Percentiles rank a stretch among this genome's conserved stretches.
phyloP scores from a whole-genome alignment of 2,888 invertebrate genomes.

The Drosophila buzzatii region DNA sequence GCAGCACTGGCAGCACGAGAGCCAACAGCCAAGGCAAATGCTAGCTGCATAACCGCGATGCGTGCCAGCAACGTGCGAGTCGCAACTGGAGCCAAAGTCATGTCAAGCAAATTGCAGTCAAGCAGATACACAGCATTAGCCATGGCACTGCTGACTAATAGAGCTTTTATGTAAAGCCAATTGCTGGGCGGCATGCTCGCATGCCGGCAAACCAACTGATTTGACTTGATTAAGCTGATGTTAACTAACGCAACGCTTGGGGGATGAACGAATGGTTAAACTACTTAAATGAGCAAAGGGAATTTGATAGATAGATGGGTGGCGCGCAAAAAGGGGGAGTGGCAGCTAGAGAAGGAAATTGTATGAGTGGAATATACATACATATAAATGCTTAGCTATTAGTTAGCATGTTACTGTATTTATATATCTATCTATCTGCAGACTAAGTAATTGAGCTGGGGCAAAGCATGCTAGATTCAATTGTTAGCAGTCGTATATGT shows the following conservation, averaged over 20 bases:
- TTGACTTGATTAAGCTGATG: not conserved
- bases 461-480: not conserved
- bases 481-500: not conserved
- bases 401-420: not conserved
- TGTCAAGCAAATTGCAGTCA: not conserved
- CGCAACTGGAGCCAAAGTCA: constrained; percentile 9
- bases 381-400: not conserved
- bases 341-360: accelerated
- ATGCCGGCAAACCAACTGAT: not conserved
- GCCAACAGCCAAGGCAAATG: constrained; percentile 1
- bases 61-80: constrained; percentile 34
- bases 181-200: not conserved
- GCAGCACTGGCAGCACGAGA: not conserved
- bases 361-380: not conserved
- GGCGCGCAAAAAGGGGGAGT: not conserved
- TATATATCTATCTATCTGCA: not conserved
- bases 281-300: not conserved
- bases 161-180: constrained; percentile 4
- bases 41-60: constrained; percentile 30
- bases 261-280: not conserved
- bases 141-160: not conserved
- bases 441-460: not conserved
- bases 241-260: not conserved
- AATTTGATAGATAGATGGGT: not conserved
- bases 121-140: not conserved